phyloP scores from a whole-genome alignment of 1,140 invertebrate genomes.

The Drosophila cardini region DNA sequence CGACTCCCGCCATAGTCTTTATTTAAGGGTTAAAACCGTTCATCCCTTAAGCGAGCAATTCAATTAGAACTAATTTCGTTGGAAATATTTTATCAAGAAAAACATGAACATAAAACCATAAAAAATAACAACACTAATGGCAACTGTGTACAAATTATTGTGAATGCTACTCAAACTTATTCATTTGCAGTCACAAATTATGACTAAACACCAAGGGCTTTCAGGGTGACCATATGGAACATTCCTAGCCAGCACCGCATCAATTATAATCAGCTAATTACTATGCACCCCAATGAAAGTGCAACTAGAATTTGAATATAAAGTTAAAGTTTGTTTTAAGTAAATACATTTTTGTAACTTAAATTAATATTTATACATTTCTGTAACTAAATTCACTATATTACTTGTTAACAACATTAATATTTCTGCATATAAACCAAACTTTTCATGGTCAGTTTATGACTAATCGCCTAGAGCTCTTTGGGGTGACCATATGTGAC shows the following conservation, averaged over 20 bases:
- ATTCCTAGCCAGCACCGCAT: conserved; percentile 31
- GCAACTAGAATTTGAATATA: conserved; percentile 11
- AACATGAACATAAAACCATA: conserved; percentile 48
- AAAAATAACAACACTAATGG: conserved; percentile 36
- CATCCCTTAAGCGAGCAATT: conserved; percentile 35
- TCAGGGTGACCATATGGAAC: conserved; percentile 50
- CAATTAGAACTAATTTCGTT: conserved; percentile 37
- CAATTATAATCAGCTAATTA: conserved; percentile 47
- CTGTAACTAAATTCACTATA: too few relatives aligned
- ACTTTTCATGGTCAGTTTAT: conserved; percentile 34
- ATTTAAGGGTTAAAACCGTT: conserved; percentile 34
- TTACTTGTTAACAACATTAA: neutral
- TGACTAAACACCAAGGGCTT: conserved; percentile 43
- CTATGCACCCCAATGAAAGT: conserved; percentile 31
- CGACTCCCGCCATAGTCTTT: neutral
- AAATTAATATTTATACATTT: neutral
- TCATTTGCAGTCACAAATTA: conserved; percentile 47
- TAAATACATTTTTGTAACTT: neutral
- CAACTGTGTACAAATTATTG: conserved; percentile 40
- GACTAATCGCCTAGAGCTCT: conserved; percentile 29
- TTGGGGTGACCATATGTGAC: neutral
- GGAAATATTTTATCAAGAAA: conserved; percentile 28
- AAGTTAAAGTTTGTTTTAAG: conserved; percentile 12
- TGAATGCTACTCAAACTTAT: conserved; percentile 32
- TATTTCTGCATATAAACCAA: too few relatives aligned